phyloP scores from a whole-genome alignment of 2,113 vertebrate species.

The Crotalus horridus region DNA sequence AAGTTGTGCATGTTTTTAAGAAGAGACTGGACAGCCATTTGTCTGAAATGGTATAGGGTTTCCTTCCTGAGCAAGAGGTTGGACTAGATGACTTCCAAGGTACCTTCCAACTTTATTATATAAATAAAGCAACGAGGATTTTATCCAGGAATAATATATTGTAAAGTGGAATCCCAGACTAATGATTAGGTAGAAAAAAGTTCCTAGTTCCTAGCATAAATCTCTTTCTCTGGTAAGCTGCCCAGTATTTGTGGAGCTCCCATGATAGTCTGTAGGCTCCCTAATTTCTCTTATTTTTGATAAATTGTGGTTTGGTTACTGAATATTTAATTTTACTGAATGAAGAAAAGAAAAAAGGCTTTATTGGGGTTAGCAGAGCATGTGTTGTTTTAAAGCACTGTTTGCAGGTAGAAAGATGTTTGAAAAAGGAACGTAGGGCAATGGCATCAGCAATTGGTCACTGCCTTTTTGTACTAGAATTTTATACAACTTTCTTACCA shows the following conservation, averaged over 20 bases:
- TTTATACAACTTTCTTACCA: neutral
- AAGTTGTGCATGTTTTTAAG: too few relatives aligned
- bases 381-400: neutral
- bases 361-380: neutral
- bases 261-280: too few relatives aligned
- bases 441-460: neutral
- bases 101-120: too few relatives aligned
- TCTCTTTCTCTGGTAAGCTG: neutral
- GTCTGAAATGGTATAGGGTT: too few relatives aligned
- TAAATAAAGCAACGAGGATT: too few relatives aligned
- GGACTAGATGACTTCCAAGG: too few relatives aligned
- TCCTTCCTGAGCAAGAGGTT: too few relatives aligned
- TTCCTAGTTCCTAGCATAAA: neutral
- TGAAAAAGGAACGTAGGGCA: neutral
- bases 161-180: neutral
- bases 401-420: neutral
- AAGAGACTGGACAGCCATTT: too few relatives aligned
- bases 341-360: neutral
- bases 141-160: neutral
- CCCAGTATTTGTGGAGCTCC: too few relatives aligned
- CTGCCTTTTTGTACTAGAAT: neutral
- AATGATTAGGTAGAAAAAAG: neutral
- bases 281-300: neutral
- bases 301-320: neutral
- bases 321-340: neutral